phyloP scores from a whole-genome alignment of 2,797 vertebrate species.

The Phoebastria nigripes region DNA sequence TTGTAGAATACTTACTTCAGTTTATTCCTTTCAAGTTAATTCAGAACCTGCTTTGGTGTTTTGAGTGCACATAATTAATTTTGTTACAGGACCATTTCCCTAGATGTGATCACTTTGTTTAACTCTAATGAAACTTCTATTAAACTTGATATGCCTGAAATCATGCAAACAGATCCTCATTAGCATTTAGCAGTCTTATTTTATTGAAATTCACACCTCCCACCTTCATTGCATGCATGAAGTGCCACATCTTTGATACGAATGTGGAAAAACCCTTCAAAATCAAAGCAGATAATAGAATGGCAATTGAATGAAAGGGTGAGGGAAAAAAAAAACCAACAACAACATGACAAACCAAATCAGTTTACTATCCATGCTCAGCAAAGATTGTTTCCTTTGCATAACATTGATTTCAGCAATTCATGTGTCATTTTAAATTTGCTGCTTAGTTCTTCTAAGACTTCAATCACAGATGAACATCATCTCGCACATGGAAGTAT shows the following conservation, averaged over 20 bases:
- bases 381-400: neutral
- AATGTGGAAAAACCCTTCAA: neutral
- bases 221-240: neutral
- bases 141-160: neutral
- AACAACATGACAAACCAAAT: neutral
- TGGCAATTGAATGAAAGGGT: neutral
- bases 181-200: neutral
- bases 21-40: neutral
- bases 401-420: neutral
- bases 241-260: neutral
- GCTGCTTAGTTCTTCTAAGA: neutral
- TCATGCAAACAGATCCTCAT: neutral
- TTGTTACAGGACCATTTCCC: neutral
- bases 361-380: neutral
- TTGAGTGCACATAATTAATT: neutral
- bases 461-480: neutral
- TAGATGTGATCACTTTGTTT: neutral
- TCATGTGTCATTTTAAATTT: neutral
- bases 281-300: neutral
- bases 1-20: neutral
- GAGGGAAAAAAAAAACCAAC: fast-evolving
- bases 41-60: neutral
- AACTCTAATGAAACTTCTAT: neutral
- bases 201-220: neutral
- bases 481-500: neutral